These are phyloP conservation scores for Sebastes cheni DNA, from an alignment of 2,797 vertebrate species.

Conservation along the genomic window DNA sequence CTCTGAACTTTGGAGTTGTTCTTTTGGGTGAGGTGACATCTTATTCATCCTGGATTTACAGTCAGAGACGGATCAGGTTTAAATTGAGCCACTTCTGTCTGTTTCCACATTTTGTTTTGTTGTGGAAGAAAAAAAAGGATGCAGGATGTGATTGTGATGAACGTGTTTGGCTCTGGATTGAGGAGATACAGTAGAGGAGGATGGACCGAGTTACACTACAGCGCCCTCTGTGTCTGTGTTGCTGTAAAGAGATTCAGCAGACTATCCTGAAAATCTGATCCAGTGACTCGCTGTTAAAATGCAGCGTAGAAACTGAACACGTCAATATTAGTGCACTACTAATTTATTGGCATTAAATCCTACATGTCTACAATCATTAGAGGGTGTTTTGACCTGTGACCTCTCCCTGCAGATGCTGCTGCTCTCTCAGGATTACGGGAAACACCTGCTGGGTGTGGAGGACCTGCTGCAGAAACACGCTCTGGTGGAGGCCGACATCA, in stretches of 20 bases:
- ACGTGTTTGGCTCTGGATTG: neutral
- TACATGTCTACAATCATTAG: neutral
- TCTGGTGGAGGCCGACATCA: slow-evolving; percentile 95
- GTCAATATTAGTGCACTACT: neutral
- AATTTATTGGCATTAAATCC: neutral
- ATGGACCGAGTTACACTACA: neutral
- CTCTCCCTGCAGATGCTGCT: slow-evolving; percentile 87
- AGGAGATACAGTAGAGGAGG: neutral
- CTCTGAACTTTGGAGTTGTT: neutral
- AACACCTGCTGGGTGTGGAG: slow-evolving; percentile 95
- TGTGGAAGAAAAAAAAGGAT: neutral
- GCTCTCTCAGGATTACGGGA: slow-evolving; percentile 97
- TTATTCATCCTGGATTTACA: too few species aligned
- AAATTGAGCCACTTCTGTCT: too few species aligned
- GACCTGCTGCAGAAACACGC: slow-evolving; percentile 97
- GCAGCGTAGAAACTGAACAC: neutral
- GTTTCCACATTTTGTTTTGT: neutral
- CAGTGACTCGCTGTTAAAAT: neutral
- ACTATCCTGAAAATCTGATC: too few species aligned
- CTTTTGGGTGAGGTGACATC: too few species aligned
- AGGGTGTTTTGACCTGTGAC: neutral
- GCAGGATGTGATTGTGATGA: neutral
- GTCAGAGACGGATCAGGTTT: too few species aligned
- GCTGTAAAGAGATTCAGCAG: too few species aligned
- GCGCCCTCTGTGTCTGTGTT: too few species aligned